These are phyloP conservation scores for Pharmacophagus antenor DNA, from an alignment of 2,888 invertebrate genomes.

Conservation along the genomic window DNA sequence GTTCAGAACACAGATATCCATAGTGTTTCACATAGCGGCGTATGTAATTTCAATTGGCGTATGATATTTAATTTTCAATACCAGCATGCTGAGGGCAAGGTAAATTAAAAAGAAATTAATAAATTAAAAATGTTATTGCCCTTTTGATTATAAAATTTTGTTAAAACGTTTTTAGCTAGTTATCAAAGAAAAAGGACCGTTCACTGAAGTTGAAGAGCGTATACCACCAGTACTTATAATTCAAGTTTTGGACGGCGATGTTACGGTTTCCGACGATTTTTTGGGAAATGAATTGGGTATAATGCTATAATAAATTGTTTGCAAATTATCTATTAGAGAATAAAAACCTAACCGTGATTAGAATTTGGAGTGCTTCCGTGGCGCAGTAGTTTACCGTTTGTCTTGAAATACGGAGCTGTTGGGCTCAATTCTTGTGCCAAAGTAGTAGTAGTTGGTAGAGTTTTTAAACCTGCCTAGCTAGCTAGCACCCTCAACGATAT, in stretches of 20 bases:
- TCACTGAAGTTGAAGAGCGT: conserved; percentile 82
- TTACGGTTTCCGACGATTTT: conserved; percentile 87
- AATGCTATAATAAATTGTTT: background rate
- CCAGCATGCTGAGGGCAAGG: conserved; percentile 86
- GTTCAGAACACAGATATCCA: conserved; percentile 91
- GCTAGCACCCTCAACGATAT: too few relatives aligned
- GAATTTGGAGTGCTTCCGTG: too few relatives aligned
- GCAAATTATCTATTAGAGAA: background rate
- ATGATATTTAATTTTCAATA: conserved; percentile 91
- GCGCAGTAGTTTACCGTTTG: too few relatives aligned
- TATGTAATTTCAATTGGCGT: conserved; percentile 94
- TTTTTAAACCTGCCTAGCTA: too few relatives aligned
- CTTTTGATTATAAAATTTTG: background rate
- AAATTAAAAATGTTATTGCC: background rate
- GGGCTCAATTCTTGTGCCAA: too few relatives aligned
- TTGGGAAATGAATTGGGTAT: conserved; percentile 78
- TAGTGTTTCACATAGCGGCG: conserved; percentile 88
- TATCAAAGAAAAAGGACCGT: conserved; percentile 71
- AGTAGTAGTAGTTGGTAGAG: too few relatives aligned
- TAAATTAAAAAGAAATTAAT: conserved; percentile 37
- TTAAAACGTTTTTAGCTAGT: conserved; percentile 31
- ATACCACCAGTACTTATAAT: conserved; percentile 87
- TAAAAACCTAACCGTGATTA: background rate
- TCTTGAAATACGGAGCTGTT: too few relatives aligned
- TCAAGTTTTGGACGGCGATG: conserved; percentile 93